phyloP scores from a whole-genome alignment of 2,113 vertebrate genomes.

The Sarotherodon lohbergeri region DNA sequence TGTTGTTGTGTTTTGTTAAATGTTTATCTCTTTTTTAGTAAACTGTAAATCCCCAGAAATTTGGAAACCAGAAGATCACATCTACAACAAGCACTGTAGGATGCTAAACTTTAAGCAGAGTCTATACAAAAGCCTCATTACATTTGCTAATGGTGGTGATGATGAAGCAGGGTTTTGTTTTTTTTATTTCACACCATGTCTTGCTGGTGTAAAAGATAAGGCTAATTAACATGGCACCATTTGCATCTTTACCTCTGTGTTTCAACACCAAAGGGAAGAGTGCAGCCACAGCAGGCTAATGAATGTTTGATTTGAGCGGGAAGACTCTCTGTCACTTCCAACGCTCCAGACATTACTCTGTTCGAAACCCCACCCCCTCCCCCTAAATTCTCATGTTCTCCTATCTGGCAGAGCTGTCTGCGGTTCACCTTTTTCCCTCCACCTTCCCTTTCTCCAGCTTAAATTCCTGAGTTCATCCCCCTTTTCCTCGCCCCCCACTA shows the following conservation, averaged over 20 bases:
- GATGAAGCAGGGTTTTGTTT: not conserved
- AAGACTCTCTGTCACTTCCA: constrained; percentile 49
- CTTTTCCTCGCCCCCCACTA: not conserved
- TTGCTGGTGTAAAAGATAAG: constrained; percentile 46
- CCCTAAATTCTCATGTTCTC: constrained; percentile 12
- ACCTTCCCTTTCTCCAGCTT: constrained; percentile 44
- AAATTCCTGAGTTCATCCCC: constrained; percentile 54
- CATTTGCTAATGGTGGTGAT: constrained; percentile 15
- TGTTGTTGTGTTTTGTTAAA: not conserved
- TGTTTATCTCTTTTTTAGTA: not conserved
- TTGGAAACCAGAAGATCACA: not conserved
- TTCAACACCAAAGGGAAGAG: constrained; percentile 29
- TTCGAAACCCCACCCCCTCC: constrained; percentile 3
- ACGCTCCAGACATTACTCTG: constrained; percentile 31
- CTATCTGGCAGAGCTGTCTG: constrained; percentile 25
- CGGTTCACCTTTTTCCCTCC: constrained; percentile 31
- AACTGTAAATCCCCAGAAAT: not conserved
- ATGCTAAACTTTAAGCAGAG: constrained; percentile 20
- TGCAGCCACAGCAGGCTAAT: constrained; percentile 48
- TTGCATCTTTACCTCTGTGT: constrained; percentile 43
- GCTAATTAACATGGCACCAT: constrained; percentile 52
- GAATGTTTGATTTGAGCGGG: constrained; percentile 58
- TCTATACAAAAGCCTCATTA: constrained; percentile 37
- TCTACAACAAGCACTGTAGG: not conserved
- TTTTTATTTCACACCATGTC: constrained; percentile 8